Evolutionary conservation across 1,140 invertebrate genomes (phyloP), one percentile per base, ranked within the genome.

Genomic region (Zaprionus capensis): DNA sequence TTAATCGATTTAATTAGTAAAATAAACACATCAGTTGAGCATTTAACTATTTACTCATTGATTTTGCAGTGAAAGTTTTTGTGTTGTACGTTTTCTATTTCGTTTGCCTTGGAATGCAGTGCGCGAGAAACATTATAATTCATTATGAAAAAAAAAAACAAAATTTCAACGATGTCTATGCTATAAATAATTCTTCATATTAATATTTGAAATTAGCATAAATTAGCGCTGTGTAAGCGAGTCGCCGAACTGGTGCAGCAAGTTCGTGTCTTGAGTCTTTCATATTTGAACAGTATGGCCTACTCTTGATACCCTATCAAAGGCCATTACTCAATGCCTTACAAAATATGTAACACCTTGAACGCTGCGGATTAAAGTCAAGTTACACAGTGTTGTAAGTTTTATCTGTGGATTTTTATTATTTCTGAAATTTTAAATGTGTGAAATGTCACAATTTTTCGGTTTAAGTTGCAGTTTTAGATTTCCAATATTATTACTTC

Each of bases 1-100:
- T 76, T 83, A 81, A 87, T 83, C 70, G 81, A 88, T 88, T 88
- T 68, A 80, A 78, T 87, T 83, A 71, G 69, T 69, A 61, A 71
- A 70, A 61, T 77, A 66, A 65, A 76, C 71, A 76, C 65, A 82
- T 69, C 66, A 71, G 61, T 68, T 74, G 6, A 46, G 41, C 41
- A 36, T 51, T 12, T 44, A 28, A 22, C 31, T 58, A 67, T 56
- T 59, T 70, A 55, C 34, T 41, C 53, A 71, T 62, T 58, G 41
- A 58, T 58, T 80, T 80, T 71, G 26, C 71, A 58, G 53, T 69
- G 66, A 81, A 80, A 76, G 73, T 69, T 81, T 71, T 34, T 1
- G 31, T 34, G 31, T 34, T 34, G 31, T 11, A 34, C 31, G 64
- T 78, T 81, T 67, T 71, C 82, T 75, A 78, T 78, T 84, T 72